Percentiles rank a stretch among this genome's conserved stretches.
phyloP scores from a whole-genome alignment of 2,888 invertebrate genomes.

The Patella caerulea region DNA sequence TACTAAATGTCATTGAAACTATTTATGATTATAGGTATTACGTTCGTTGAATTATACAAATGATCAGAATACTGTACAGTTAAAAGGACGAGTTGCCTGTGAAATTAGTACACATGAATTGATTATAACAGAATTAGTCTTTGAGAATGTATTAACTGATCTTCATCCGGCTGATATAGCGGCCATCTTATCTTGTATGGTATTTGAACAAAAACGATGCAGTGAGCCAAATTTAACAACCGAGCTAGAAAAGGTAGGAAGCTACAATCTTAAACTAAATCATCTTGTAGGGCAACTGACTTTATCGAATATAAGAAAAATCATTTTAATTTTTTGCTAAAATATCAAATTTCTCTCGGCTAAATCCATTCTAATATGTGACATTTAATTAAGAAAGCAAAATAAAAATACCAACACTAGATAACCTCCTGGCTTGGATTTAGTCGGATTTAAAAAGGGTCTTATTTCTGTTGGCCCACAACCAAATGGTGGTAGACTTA shows the following conservation, averaged over 20 bases:
- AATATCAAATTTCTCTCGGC: too few relatives aligned
- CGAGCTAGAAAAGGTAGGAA: slow-evolving; percentile 75
- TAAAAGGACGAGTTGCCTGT: slow-evolving; percentile 85
- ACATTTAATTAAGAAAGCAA: too few relatives aligned
- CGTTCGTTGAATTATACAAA: slow-evolving; percentile 85
- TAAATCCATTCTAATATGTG: too few relatives aligned
- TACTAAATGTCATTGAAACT: too few relatives aligned
- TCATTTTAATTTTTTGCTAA: too few relatives aligned
- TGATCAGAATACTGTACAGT: slow-evolving; percentile 77
- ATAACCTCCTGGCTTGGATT: too few relatives aligned
- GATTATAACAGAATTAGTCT: slow-evolving; percentile 92
- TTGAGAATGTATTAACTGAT: slow-evolving; percentile 89
- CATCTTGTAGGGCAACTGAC: not conserved
- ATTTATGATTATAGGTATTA: slow-evolving; percentile 72
- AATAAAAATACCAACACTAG: too few relatives aligned
- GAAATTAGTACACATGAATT: slow-evolving; percentile 86
- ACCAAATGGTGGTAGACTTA: too few relatives aligned
- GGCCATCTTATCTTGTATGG: slow-evolving; percentile 90
- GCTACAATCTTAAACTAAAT: not conserved
- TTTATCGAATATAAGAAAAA: too few relatives aligned
- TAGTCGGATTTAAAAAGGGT: too few relatives aligned
- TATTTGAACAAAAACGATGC: slow-evolving; percentile 86
- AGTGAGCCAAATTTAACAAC: slow-evolving; percentile 75
- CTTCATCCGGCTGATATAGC: slow-evolving; percentile 93
- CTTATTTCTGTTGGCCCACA: too few relatives aligned